Percentiles rank a stretch among this genome's conserved stretches.
These are phyloP conservation scores for Porites rus DNA, from an alignment of 92 coral and sea anemone genomes.

Conservation along the genomic window DNA sequence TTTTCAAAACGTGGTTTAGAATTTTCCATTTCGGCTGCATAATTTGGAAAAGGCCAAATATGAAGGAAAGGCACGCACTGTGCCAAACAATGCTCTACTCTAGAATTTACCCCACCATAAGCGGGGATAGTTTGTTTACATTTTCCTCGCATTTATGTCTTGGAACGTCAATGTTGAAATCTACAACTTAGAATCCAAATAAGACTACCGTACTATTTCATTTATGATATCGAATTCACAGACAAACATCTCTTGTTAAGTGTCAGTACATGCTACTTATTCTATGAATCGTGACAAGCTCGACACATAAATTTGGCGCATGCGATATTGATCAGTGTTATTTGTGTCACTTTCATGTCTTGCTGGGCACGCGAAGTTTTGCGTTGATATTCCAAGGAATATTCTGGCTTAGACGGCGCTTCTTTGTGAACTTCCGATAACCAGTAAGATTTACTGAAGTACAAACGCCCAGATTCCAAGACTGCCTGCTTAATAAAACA, in stretches of 20 bases:
- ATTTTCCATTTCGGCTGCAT: too few relatives aligned
- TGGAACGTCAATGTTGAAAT: background rate
- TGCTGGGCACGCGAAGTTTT: background rate
- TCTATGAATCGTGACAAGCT: background rate
- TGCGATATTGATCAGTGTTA: background rate
- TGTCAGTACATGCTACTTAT: too few relatives aligned
- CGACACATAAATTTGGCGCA: background rate
- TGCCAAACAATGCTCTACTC: too few relatives aligned
- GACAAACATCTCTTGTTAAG: background rate
- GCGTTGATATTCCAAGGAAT: conserved; percentile 15
- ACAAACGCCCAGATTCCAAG: background rate
- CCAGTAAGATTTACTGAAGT: too few relatives aligned
- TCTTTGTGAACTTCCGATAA: background rate
- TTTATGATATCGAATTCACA: background rate
- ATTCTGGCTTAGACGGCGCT: conserved; percentile 11
- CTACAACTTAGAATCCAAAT: background rate
- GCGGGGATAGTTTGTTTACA: too few relatives aligned
- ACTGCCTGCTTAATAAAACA: background rate
- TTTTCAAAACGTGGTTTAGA: too few relatives aligned
- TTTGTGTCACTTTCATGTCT: background rate
- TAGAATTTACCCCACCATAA: too few relatives aligned
- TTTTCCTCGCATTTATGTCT: background rate
- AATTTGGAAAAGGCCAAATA: too few relatives aligned
- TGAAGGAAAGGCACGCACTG: too few relatives aligned
- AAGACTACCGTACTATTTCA: background rate